Conservation (phyloP, 1,140 invertebrate species). For the Bradysia coprophila region DNA sequence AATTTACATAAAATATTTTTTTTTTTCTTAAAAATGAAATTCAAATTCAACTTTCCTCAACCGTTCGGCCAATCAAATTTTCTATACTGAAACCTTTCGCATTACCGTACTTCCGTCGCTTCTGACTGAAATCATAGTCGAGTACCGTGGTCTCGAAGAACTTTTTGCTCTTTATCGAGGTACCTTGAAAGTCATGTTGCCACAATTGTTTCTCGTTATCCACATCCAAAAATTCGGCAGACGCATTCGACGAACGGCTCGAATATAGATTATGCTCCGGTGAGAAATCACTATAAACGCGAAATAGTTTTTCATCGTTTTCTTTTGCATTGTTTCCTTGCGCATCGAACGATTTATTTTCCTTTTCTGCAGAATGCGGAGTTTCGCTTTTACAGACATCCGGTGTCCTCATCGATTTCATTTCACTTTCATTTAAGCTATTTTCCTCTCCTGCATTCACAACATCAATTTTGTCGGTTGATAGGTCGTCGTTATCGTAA, state of each 20-base stretch:
- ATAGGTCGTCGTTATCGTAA: conserved; percentile 11
- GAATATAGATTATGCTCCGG: neutral
- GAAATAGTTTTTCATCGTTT: neutral
- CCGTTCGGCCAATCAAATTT: conserved; percentile 14
- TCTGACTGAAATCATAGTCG: conserved; percentile 10
- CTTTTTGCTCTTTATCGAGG: neutral
- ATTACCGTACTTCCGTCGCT: conserved; percentile 11
- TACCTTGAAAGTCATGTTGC: neutral
- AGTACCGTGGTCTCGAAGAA: conserved; percentile 7
- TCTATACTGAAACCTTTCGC: conserved; percentile 24
- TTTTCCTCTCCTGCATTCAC: conserved; percentile 14
- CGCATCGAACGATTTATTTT: no score
- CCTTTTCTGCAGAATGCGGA: no score
- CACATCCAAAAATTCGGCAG: neutral
- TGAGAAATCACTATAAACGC: neutral
- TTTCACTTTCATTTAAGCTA: neutral
- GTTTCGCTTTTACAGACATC: no score
- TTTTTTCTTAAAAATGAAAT: no score
- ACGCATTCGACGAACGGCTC: neutral
- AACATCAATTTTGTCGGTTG: conserved; percentile 22
- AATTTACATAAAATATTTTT: no score
- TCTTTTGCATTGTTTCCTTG: no score
- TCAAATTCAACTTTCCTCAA: conserved; percentile 3
- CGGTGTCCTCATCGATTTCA: neutral
- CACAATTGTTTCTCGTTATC: neutral